These are phyloP conservation scores for Drosophila kikkawai DNA, from an alignment of 1,140 invertebrate genomes.

Conservation along the genomic window DNA sequence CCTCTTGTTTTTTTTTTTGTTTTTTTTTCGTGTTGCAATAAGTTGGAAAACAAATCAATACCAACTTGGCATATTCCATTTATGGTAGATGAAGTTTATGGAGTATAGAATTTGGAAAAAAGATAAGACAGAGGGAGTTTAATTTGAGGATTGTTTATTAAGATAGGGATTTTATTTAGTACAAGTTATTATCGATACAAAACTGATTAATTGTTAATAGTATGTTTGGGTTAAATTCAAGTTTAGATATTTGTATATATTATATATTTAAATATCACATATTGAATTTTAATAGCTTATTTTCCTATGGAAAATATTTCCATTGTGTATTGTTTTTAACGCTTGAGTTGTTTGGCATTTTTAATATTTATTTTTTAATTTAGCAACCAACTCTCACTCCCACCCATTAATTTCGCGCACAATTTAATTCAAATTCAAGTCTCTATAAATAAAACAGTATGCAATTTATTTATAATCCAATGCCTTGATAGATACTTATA, in stretches of 20 bases:
- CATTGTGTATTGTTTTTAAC: conserved; percentile 13
- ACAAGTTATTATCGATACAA: not conserved
- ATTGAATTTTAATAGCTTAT: conserved; percentile 7
- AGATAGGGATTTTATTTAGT: not conserved
- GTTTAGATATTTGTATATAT: no score
- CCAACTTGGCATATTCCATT: conserved; percentile 25
- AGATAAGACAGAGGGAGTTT: not conserved
- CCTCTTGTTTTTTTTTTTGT: not conserved
- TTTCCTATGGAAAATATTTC: conserved; percentile 17
- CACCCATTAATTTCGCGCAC: conserved; percentile 52
- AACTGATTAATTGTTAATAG: not conserved
- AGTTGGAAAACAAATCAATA: conserved; percentile 5
- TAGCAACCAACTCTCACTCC: conserved; percentile 4
- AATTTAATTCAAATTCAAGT: conserved; percentile 50
- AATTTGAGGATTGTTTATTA: conserved; percentile 9
- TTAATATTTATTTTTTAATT: not conserved
- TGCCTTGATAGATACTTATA: conserved; percentile 39
- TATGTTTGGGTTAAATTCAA: not conserved
- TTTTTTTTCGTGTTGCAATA: conserved; percentile 8
- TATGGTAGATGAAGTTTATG: conserved; percentile 10
- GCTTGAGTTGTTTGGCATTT: conserved; percentile 18
- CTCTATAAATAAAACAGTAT: conserved; percentile 50
- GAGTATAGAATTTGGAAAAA: conserved; percentile 24
- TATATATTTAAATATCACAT: not conserved
- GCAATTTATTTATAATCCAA: conserved; percentile 57